These are phyloP conservation scores for Lepisosteus osseus DNA, from an alignment of 2,113 vertebrate species.

Conservation along the genomic window DNA sequence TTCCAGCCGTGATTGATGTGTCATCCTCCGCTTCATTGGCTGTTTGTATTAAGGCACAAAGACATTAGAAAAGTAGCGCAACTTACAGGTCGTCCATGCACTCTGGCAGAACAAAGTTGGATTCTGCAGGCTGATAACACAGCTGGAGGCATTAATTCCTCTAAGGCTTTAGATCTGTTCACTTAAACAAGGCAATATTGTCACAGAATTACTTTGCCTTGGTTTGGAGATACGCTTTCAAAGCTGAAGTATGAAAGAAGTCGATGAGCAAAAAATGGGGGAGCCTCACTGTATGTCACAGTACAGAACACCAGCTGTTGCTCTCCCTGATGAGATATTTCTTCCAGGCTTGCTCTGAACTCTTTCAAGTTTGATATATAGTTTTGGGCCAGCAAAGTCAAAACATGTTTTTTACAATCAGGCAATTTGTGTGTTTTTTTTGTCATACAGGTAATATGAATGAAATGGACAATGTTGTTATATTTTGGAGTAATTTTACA, in stretches of 20 bases:
- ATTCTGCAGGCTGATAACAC: constrained; percentile 22
- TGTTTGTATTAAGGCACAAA: constrained; percentile 34
- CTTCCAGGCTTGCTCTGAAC: too few species aligned
- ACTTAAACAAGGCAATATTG: background rate
- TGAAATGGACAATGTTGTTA: too few species aligned
- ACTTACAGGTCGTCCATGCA: background rate
- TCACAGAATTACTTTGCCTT: background rate
- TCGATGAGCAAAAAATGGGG: too few species aligned
- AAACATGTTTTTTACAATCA: too few species aligned
- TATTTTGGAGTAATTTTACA: too few species aligned
- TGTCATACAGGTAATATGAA: too few species aligned
- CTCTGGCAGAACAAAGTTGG: constrained; percentile 26
- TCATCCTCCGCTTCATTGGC: constrained; percentile 34
- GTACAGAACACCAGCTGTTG: too few species aligned
- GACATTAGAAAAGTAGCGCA: constrained; percentile 3
- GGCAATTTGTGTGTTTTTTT: too few species aligned
- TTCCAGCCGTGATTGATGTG: constrained; percentile 46
- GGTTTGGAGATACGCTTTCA: background rate
- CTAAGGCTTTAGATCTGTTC: background rate
- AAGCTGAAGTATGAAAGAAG: background rate
- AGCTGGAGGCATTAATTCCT: constrained; percentile 23
- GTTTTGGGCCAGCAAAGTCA: too few species aligned
- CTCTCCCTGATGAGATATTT: too few species aligned
- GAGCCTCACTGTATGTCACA: too few species aligned
- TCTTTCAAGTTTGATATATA: too few species aligned